phyloP scores from a whole-genome alignment of 2,113 vertebrate species.

The Syngnathus scovelli region DNA sequence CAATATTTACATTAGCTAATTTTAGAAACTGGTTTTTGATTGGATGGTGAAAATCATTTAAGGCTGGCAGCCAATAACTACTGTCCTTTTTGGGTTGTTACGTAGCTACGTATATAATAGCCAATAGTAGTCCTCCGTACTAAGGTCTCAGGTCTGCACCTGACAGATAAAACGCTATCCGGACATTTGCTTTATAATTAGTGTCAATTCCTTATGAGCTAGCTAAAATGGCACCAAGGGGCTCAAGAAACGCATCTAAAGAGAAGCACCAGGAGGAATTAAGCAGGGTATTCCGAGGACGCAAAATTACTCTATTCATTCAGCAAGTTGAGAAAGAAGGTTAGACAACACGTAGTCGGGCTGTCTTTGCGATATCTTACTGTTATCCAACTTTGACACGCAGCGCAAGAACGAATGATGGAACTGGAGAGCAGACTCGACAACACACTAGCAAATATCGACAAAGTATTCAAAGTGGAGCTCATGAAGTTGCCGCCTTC shows the following conservation, averaged over 20 bases:
- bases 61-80: not conserved
- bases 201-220: not conserved
- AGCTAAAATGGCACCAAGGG: not conserved
- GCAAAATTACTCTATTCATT: not conserved
- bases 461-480: not conserved
- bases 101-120: not conserved
- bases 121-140: not conserved
- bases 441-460: not conserved
- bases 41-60: too few species aligned
- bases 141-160: not conserved
- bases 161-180: not conserved
- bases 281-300: not conserved
- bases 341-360: not conserved
- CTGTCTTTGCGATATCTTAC: not conserved
- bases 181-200: too few species aligned
- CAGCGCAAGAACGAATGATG: not conserved
- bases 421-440: not conserved
- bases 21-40: too few species aligned
- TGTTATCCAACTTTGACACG: not conserved
- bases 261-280: not conserved
- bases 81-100: not conserved
- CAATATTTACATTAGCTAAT: too few species aligned
- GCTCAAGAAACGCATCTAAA: not conserved
- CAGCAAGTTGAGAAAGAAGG: conserved; percentile 6
- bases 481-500: conserved; percentile 1